phyloP scores from a whole-genome alignment of 2,888 invertebrate genomes.

The Odiellus spinosus region DNA sequence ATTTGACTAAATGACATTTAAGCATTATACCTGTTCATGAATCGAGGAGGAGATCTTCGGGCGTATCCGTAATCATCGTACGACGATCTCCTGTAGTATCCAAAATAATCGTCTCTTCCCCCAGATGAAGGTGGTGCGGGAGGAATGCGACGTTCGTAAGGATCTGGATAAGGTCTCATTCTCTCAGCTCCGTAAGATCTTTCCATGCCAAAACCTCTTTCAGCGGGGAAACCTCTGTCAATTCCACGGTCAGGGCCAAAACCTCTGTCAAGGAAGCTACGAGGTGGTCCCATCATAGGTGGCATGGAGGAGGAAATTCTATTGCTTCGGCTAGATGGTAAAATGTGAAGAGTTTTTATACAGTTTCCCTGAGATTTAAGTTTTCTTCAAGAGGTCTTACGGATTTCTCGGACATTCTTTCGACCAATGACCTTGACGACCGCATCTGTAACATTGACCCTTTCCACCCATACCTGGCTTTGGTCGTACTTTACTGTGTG shows the following conservation, averaged over 20 bases:
- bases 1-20: too few relatives aligned
- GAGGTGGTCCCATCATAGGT: too few relatives aligned
- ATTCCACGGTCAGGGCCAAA: too few relatives aligned
- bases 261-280: too few relatives aligned
- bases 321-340: too few relatives aligned
- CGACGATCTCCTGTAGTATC: neutral
- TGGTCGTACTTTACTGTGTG: constrained; percentile 68
- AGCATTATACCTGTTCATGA: too few relatives aligned
- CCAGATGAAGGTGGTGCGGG: constrained; percentile 9
- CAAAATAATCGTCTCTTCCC: neutral
- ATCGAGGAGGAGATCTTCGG: too few relatives aligned
- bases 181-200: constrained; percentile 15
- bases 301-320: too few relatives aligned
- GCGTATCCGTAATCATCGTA: neutral
- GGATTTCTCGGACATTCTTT: constrained; percentile 1
- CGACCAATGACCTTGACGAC: constrained; percentile 78
- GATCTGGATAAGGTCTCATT: constrained; percentile 21
- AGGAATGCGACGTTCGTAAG: constrained; percentile 19
- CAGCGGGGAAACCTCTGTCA: too few relatives aligned
- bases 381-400: neutral
- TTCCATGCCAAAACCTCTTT: constrained; percentile 8
- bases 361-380: too few relatives aligned
- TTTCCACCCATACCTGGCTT: constrained; percentile 94
- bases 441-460: constrained; percentile 79
- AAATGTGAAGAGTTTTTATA: too few relatives aligned